phyloP scores from a whole-genome alignment of 2,888 invertebrate species.

The Dolomedes plantarius region DNA sequence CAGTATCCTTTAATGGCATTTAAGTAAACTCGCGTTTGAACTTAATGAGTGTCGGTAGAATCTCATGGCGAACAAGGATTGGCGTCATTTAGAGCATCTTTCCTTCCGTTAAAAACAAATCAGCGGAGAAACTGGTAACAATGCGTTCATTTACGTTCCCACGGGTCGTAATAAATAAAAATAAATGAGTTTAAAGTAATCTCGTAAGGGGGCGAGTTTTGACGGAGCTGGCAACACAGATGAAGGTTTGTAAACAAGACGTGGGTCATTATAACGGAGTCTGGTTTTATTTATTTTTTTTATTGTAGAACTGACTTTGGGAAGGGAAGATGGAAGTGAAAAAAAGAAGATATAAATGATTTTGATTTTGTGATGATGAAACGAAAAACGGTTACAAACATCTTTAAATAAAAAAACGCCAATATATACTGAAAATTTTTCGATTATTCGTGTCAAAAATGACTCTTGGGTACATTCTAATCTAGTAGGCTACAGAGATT shows the following conservation, averaged over 20 bases:
- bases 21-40: constrained; percentile 38
- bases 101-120: neutral
- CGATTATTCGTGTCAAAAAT: too few species aligned
- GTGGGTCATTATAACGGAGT: neutral
- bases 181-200: neutral
- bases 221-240: neutral
- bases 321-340: neutral
- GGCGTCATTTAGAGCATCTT: constrained; percentile 6
- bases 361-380: neutral
- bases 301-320: neutral
- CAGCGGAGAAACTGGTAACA: constrained; percentile 8
- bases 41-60: constrained; percentile 51
- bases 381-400: neutral
- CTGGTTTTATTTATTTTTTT: neutral
- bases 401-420: too few species aligned
- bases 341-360: neutral
- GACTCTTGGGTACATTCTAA: too few species aligned
- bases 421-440: too few species aligned
- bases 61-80: neutral
- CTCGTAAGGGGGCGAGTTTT: neutral
- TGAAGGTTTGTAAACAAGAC: constrained; percentile 12
- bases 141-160: constrained; percentile 2
- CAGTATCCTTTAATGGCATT: constrained; percentile 49
- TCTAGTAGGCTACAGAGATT: too few species aligned
- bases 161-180: constrained; percentile 2